Conservation (phyloP, 1,140 invertebrate species). For the Aphis gossypii region DNA sequence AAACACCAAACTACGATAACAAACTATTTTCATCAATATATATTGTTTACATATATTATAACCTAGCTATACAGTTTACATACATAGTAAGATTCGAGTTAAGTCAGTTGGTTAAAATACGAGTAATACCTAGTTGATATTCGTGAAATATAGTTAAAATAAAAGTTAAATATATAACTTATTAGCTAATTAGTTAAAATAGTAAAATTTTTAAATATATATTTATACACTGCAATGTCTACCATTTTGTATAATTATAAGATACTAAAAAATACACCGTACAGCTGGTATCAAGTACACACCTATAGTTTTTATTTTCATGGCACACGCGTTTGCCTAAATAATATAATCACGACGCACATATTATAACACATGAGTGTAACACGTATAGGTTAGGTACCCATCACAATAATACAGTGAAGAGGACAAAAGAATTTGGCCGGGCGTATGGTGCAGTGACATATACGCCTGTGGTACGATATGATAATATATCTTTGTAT, state of each 20-base stretch:
- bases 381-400: neutral
- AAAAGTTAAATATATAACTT: no score
- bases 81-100: neutral
- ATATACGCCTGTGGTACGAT: neutral
- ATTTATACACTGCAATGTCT: no score
- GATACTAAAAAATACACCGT: no score
- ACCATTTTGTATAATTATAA: no score
- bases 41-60: neutral
- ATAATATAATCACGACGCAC: neutral
- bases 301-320: neutral
- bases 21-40: neutral
- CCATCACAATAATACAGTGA: neutral
- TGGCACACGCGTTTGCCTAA: neutral
- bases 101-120: neutral
- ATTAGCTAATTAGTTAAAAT: no score
- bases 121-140: no score
- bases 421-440: neutral
- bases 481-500: neutral
- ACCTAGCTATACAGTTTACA: no score
- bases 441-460: neutral
- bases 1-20: neutral
- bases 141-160: no score
- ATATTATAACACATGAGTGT: neutral
- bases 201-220: no score
- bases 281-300: neutral